Evolutionary conservation across 92 coral and sea anemone species (phyloP).

Genomic region (Ricordea florida): DNA sequence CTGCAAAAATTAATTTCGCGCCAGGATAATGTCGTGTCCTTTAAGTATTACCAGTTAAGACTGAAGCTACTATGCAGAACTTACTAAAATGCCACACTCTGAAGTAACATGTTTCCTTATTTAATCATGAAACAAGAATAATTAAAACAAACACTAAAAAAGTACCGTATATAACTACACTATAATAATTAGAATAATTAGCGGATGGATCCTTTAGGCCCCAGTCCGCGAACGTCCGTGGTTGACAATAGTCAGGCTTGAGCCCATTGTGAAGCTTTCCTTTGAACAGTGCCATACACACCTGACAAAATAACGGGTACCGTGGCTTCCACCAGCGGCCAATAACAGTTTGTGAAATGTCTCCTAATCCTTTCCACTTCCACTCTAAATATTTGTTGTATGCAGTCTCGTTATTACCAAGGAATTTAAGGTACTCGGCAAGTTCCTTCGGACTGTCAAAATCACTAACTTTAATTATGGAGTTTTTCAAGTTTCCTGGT

Average conservation of each 20-base stretch:
- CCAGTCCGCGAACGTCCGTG: slow-evolving; percentile 81
- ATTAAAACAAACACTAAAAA: slow-evolving; percentile 60
- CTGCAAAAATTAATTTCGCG: no score
- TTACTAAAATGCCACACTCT: no score
- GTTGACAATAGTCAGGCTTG: slow-evolving; percentile 82
- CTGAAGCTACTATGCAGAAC: no score
- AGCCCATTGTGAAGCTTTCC: slow-evolving; percentile 91
- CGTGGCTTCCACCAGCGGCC: slow-evolving; percentile 98
- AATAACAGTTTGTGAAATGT: slow-evolving; percentile 77
- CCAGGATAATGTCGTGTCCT: no score
- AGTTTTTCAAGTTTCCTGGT: slow-evolving; percentile 81
- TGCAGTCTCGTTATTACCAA: slow-evolving; percentile 82
- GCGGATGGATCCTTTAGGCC: slow-evolving; percentile 68
- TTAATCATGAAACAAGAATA: slow-evolving; percentile 31
- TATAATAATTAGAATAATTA: slow-evolving; percentile 43
- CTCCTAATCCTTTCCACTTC: slow-evolving; percentile 92
- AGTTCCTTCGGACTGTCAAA: slow-evolving; percentile 87
- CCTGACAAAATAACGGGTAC: slow-evolving; percentile 93
- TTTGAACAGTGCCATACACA: slow-evolving; percentile 94
- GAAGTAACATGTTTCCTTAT: background rate
- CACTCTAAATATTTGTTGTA: slow-evolving; percentile 89
- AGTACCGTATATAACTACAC: slow-evolving; percentile 45
- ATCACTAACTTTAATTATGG: slow-evolving; percentile 89
- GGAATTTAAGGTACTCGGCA: slow-evolving; percentile 66
- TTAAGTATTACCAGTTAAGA: no score